phyloP scores from a whole-genome alignment of 2,888 invertebrate genomes.

The Euzophera pinguis region DNA sequence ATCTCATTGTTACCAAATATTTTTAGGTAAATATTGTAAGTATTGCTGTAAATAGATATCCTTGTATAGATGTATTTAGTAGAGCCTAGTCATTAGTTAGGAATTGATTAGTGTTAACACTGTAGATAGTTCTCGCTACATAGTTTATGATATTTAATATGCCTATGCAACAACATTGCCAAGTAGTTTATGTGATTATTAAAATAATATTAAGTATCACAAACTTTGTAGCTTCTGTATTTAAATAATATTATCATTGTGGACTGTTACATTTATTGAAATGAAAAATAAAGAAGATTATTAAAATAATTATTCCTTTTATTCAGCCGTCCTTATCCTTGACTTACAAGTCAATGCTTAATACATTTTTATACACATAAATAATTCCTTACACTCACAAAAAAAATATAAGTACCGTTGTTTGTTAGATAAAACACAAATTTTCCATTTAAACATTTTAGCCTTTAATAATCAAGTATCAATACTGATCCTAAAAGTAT shows the following conservation, averaged over 20 bases:
- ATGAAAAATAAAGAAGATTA: constrained; percentile 55
- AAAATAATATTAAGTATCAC: constrained; percentile 25
- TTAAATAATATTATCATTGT: constrained; percentile 44
- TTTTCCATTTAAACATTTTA: too few species aligned
- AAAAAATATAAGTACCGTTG: too few species aligned
- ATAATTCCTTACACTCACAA: too few species aligned
- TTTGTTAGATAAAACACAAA: too few species aligned
- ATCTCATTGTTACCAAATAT: constrained; percentile 80
- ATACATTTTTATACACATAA: too few species aligned
- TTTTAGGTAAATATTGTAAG: constrained; percentile 61
- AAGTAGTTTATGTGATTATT: constrained; percentile 1
- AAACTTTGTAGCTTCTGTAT: constrained; percentile 38
- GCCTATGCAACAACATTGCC: neutral
- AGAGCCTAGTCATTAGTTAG: constrained; percentile 72
- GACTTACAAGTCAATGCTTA: too few species aligned
- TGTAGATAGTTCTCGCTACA: constrained; percentile 30
- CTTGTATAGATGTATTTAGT: constrained; percentile 56
- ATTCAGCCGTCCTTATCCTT: constrained; percentile 17
- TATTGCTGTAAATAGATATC: constrained; percentile 47
- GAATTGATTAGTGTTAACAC: constrained; percentile 52
- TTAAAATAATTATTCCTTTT: constrained; percentile 34
- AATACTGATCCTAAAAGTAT: too few species aligned
- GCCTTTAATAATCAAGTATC: too few species aligned
- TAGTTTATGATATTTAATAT: constrained; percentile 33
- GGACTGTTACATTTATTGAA: constrained; percentile 62